Evolutionary conservation across 2,113 vertebrate genomes (phyloP).

Genomic region (Lasiurus cinereus): DNA sequence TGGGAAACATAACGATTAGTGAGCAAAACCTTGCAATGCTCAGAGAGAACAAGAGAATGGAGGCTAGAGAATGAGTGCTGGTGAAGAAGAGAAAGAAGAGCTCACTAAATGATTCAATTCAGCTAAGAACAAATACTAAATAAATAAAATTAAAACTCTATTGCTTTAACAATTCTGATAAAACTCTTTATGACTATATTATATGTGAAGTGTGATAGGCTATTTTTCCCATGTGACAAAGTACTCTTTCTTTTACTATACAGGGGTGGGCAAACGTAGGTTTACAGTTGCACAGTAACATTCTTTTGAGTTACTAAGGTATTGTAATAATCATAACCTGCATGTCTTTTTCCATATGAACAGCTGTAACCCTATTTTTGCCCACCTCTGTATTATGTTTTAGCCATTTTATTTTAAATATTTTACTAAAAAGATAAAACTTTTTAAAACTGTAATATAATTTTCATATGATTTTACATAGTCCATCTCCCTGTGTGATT

Average conservation of each 20-base stretch:
- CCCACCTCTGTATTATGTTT: background rate
- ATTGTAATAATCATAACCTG: background rate
- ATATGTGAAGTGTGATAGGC: background rate
- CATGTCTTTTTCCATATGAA: background rate
- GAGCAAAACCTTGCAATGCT: conserved; percentile 44
- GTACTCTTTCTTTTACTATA: background rate
- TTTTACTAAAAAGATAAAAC: conserved; percentile 16
- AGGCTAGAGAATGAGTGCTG: background rate
- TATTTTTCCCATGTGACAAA: background rate
- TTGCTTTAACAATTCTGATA: background rate
- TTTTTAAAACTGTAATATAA: background rate
- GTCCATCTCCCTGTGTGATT: background rate
- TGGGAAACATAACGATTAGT: conserved; percentile 51
- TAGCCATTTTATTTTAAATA: background rate
- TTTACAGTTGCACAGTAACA: background rate
- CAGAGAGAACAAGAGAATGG: background rate
- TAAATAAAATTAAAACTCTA: background rate
- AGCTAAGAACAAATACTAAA: background rate
- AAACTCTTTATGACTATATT: background rate
- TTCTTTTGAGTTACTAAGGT: background rate
- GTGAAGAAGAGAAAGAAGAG: background rate
- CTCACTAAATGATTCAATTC: background rate
- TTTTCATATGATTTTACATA: background rate
- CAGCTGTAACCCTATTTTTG: background rate
- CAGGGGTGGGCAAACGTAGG: background rate